Conservation (phyloP, 2,888 invertebrate genomes). For the Catocala nupta region DNA sequence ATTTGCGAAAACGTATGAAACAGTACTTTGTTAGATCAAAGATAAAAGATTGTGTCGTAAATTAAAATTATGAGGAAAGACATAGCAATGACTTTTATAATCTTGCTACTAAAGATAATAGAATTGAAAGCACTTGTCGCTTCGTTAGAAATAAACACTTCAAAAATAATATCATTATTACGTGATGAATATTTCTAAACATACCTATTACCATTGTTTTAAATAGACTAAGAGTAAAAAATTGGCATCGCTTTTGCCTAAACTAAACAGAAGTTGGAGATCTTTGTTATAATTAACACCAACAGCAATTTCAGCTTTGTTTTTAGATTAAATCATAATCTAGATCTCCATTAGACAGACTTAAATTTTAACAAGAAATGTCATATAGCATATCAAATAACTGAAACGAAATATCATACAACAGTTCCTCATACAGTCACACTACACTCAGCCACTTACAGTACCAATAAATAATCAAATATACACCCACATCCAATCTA, state of each 20-base stretch:
- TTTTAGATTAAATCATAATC: not conserved
- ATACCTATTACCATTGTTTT: not conserved
- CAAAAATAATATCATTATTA: not conserved
- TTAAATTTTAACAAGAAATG: too few relatives aligned
- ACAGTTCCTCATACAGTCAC: slow-evolving; percentile 33
- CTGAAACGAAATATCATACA: slow-evolving; percentile 33
- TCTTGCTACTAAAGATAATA: not conserved
- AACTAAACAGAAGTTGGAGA: not conserved
- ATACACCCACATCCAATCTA: slow-evolving; percentile 44
- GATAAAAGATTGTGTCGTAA: slow-evolving; percentile 50
- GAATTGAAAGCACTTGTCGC: too few relatives aligned
- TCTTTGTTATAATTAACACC: not conserved
- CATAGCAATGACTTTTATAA: not conserved
- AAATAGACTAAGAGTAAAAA: not conserved
- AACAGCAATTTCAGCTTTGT: not conserved
- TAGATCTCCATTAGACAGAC: too few relatives aligned
- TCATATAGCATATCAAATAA: slow-evolving; percentile 35
- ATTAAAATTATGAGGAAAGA: slow-evolving; percentile 44
- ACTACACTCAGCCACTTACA: slow-evolving; percentile 43
- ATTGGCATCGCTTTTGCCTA: not conserved
- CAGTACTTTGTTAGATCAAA: slow-evolving; percentile 51
- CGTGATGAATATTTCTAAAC: too few relatives aligned
- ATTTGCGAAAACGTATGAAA: slow-evolving; percentile 59
- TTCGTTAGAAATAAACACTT: not conserved
- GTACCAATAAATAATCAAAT: slow-evolving; percentile 47